Conservation (phyloP, 2,888 invertebrate genomes). For the Microplitis deprimator region DNA sequence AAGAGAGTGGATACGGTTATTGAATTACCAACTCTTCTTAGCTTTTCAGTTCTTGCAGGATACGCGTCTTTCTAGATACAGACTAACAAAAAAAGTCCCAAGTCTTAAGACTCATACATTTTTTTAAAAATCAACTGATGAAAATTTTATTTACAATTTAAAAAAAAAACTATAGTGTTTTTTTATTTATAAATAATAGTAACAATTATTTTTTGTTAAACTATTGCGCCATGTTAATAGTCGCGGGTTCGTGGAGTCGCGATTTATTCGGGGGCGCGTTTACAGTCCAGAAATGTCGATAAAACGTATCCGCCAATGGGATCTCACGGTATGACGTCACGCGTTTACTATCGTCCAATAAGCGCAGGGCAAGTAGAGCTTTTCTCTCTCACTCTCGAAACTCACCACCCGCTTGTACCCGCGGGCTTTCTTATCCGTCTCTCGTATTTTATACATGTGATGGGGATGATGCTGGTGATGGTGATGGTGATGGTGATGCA, state of each 20-base stretch:
- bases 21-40: slow-evolving; percentile 71
- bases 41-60: slow-evolving; percentile 67
- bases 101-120: not conserved
- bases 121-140: not conserved
- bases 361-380: slow-evolving; percentile 60
- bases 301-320: slow-evolving; percentile 69
- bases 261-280: slow-evolving; percentile 49
- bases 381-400: slow-evolving; percentile 46
- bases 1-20: slow-evolving; percentile 58
- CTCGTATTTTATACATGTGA: slow-evolving; percentile 38
- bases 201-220: not conserved
- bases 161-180: not conserved
- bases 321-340: slow-evolving; percentile 66
- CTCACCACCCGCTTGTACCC: slow-evolving; percentile 33
- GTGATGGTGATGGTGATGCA: slow-evolving; percentile 20
- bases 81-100: not conserved
- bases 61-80: slow-evolving; percentile 54
- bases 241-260: slow-evolving; percentile 5
- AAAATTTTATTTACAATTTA: too few relatives aligned
- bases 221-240: not conserved
- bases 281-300: slow-evolving; percentile 67
- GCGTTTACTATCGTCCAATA: slow-evolving; percentile 65
- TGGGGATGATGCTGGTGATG: slow-evolving; percentile 42
- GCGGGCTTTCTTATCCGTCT: slow-evolving; percentile 60
- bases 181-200: not conserved